Base-by-base conservation (phyloP, 2,888 invertebrate species). In the Allophyes oxyacanthae region DNA sequence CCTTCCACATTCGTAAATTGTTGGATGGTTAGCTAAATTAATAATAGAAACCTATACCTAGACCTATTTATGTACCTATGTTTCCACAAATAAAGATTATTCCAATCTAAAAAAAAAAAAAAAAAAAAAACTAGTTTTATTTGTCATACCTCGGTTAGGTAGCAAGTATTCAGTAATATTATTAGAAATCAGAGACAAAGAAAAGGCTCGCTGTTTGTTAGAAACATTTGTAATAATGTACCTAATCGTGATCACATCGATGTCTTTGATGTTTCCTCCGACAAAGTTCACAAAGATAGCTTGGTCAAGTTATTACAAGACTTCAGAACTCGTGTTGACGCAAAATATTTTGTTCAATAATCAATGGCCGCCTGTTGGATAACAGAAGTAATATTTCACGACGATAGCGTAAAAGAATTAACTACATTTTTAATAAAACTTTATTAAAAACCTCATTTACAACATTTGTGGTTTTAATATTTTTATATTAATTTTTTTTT, bases 381-480 rank as follows among this genome's bases (percentile, higher is more conserved):
- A 28, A 28, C 46, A 48, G 41, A 59, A 32, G 48, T 56, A 69
- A 67, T 73, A 55, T 70, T 66, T 60, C 50, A 52, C 44, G 13
- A 45, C 6, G 38, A 53, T 59, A 58, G 37, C 38, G 13, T 30
- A 55, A 41, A 57, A 66, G 65, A 32, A 38, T 51, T 28, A 48
- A 34, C 28, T 53, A 20, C 41, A 43, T 30, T 49, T 73, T 77
- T 79, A 73, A 81, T 77, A 76, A 74, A 71, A 68, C 64, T 72
- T 78, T 79, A 82, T 79, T 79, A 81, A 81, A 80, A 75, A 61
- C 30, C 59, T 75, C 50, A 68, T 58, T 55, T 51, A 41, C 30
- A 36, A 36, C 6, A 28, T 69, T 69, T 63, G 42, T 28, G 42
- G 42, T 43, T 49, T 64, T 66, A 59, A 66, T 64, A 68, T 40